phyloP scores from a whole-genome alignment of 92 coral and sea anemone species.

The Phenganax marumi region DNA sequence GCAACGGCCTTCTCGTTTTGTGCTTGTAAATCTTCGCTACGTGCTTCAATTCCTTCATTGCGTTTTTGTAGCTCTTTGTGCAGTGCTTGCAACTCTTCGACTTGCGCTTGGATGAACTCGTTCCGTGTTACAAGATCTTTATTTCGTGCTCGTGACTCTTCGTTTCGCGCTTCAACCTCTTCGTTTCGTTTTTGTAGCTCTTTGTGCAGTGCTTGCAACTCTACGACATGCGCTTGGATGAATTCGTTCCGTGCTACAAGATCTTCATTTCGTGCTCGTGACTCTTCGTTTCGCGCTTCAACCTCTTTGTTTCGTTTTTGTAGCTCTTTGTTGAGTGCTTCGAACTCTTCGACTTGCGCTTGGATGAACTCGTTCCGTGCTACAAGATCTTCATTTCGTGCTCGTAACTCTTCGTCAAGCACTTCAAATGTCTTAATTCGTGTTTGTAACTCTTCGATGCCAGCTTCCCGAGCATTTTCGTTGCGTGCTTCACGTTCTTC shows the following conservation, averaged over 20 bases:
- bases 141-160: too few relatives aligned
- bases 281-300: not conserved
- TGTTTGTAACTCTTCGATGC: not conserved
- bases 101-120: too few relatives aligned
- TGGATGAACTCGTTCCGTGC: too few relatives aligned
- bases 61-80: not conserved
- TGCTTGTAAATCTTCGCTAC: not conserved
- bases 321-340: not conserved
- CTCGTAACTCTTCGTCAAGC: not conserved
- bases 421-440: not conserved
- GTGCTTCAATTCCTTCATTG: not conserved
- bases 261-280: too few relatives aligned
- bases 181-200: not conserved
- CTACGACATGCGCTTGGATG: too few relatives aligned
- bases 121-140: too few relatives aligned
- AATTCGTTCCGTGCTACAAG: too few relatives aligned
- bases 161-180: conserved; percentile 5
- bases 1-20: not conserved
- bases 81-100: not conserved
- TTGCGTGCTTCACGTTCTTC: not conserved
- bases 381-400: too few relatives aligned
- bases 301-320: not conserved
- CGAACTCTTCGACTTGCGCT: not conserved
- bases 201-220: not conserved
- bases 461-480: not conserved